Percentiles rank a stretch among this genome's conserved stretches.
Conservation (phyloP, 2,888 invertebrate genomes). For the Andrena chrysosceles region DNA sequence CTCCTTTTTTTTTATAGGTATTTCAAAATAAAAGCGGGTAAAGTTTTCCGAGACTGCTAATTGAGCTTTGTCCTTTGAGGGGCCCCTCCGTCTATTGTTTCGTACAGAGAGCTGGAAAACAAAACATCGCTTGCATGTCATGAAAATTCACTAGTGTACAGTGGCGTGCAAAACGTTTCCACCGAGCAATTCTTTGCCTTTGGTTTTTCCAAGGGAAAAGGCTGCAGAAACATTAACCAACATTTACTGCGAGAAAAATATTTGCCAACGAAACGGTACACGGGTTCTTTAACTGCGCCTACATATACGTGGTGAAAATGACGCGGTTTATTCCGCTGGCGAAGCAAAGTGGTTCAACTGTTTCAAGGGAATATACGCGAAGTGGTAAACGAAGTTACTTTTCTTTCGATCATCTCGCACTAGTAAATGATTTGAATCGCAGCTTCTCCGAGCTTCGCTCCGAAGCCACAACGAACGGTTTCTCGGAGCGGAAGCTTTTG, state of each 20-base stretch:
- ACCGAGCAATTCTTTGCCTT: background rate
- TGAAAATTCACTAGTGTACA: slow-evolving; percentile 6
- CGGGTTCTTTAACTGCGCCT: too few relatives aligned
- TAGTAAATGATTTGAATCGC: slow-evolving; percentile 10
- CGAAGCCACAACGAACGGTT: background rate
- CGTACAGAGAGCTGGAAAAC: slow-evolving; percentile 8
- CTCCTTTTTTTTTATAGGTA: slow-evolving; percentile 46
- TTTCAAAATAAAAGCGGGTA: slow-evolving; percentile 43
- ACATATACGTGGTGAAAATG: too few relatives aligned
- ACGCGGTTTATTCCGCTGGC: too few relatives aligned
- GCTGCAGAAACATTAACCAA: background rate
- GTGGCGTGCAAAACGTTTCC: background rate
- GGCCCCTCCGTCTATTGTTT: slow-evolving; percentile 5
- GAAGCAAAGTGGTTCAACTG: background rate
- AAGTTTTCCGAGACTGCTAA: slow-evolving; percentile 37
- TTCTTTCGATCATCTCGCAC: background rate
- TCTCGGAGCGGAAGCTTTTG: background rate
- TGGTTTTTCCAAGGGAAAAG: background rate
- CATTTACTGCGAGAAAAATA: background rate
- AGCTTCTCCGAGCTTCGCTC: slow-evolving; percentile 1
- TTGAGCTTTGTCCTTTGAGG: slow-evolving; percentile 44
- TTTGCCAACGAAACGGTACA: too few relatives aligned
- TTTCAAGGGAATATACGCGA: background rate
- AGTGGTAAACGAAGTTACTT: background rate
- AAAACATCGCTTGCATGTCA: slow-evolving; percentile 7